A percentile compares a stretch with the other conserved stretches of the same genome.
Evolutionary conservation across 2,113 vertebrate species (phyloP).

Genomic region (Lethenteron camtschaticum): DNA sequence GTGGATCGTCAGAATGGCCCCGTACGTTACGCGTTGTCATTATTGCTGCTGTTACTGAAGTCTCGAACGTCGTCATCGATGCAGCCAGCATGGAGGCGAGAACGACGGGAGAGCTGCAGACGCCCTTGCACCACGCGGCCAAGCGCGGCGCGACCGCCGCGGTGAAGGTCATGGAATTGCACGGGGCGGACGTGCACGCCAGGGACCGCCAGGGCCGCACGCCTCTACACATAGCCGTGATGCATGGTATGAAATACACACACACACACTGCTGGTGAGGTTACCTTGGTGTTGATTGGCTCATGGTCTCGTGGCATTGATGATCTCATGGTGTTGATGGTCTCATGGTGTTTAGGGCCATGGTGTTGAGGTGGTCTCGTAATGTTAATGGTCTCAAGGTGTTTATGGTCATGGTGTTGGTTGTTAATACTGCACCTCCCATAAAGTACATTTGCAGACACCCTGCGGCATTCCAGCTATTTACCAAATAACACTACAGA

Average conservation of each 20-base stretch:
- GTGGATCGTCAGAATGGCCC: too few relatives aligned
- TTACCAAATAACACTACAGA: too few relatives aligned
- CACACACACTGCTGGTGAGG: background rate
- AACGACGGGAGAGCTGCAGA: background rate
- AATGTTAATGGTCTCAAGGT: background rate
- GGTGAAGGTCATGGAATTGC: background rate
- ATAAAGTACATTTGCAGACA: too few relatives aligned
- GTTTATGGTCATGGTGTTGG: too few relatives aligned
- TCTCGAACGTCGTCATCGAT: too few relatives aligned
- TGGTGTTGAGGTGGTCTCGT: background rate
- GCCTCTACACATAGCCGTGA: conserved; percentile 7
- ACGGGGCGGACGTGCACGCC: conserved; percentile 5
- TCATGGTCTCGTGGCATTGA: background rate
- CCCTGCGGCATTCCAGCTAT: too few relatives aligned
- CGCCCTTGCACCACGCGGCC: conserved; percentile 5
- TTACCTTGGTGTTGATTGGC: background rate
- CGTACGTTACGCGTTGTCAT: too few relatives aligned
- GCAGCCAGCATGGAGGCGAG: background rate
- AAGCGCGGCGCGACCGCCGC: conserved; percentile 3
- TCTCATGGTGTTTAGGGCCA: background rate
- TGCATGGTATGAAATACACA: conserved; percentile 7
- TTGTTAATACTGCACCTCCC: too few relatives aligned
- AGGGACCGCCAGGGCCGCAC: conserved; percentile 2
- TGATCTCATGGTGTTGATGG: background rate
- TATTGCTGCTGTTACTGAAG: too few relatives aligned